A percentile compares a stretch with the other conserved stretches of the same genome.
Evolutionary conservation across 1,140 invertebrate species (phyloP).

Genomic region (Ptiloglossa arizonensis): DNA sequence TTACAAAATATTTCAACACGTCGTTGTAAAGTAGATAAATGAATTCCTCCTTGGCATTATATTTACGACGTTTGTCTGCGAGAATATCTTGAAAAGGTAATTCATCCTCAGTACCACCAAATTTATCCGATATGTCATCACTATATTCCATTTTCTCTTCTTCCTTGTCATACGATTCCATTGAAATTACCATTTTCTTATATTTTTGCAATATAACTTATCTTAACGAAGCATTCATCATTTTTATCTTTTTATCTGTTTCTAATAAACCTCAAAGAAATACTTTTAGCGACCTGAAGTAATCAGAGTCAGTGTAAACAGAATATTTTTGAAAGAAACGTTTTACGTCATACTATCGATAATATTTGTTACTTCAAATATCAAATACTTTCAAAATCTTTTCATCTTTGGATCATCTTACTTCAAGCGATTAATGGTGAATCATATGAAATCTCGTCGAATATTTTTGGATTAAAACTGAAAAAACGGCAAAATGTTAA

Average conservation of each 20-base stretch:
- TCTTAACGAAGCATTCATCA: not conserved
- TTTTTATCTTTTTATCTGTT: not conserved
- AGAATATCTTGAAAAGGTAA: conserved; percentile 51
- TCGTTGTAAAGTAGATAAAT: conserved; percentile 63
- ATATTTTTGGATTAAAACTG: not conserved
- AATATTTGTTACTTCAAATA: not conserved
- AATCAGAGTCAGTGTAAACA: no score
- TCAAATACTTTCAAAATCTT: not conserved
- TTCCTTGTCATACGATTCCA: not conserved
- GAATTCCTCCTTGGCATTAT: conserved; percentile 55
- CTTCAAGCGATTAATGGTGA: no score
- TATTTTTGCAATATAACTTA: conserved; percentile 39
- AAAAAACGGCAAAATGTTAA: conserved; percentile 18
- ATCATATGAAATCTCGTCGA: not conserved
- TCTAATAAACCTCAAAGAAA: not conserved
- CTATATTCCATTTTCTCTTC: conserved; percentile 22
- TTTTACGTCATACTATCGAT: not conserved
- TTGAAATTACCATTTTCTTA: conserved; percentile 7
- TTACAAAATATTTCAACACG: conserved; percentile 45
- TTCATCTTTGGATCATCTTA: not conserved
- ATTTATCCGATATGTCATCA: not conserved
- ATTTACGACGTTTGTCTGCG: conserved; percentile 55
- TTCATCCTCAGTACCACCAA: conserved; percentile 26
- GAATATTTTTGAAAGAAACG: not conserved
- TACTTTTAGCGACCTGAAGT: no score